Evolutionary conservation across 2,797 vertebrate genomes (phyloP), one percentile per base, ranked within the genome.

Genomic region (Notoglanidium macrostoma): DNA sequence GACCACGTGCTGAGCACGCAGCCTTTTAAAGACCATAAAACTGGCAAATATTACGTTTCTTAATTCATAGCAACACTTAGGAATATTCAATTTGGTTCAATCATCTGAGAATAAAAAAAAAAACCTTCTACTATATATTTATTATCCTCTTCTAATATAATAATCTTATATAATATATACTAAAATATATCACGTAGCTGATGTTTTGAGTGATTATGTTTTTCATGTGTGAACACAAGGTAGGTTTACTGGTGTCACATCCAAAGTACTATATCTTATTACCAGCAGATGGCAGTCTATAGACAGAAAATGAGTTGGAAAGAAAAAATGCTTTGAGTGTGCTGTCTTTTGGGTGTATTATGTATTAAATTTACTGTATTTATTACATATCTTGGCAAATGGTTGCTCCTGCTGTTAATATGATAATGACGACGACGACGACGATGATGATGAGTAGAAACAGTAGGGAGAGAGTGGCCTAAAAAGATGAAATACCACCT

Each of bases 211-310:
- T 32, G 44, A 21, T 26, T 26, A 29, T 19, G 1, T 78, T 77
- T 77, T 77, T 32, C 51, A 11, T 77, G 46, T 63, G 44, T 73
- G 14, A 44, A 17, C n/a, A n/a, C 26, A 11, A 40, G 32, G 26
- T 9, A 12, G 46, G 26, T 29, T 63, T 35, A 32, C 23, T 65
- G 35, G 9, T 12, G 8, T 35, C 51, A 0, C 51, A 15, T 85
- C 2, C 1, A 67, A 78, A 77, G 21, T 15, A 70, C 17, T 85
- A 29, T 82, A 76, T 67, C 14, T 32, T 19, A 81, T 84, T 72
- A 90, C 91, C 94, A 93, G 82, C 88, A 93, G 95, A 87, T 93
- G 94, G 89, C 91, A 95, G 90, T 83, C 79, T 90, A 87, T 73
- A 59, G 84, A 85, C 87, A 89, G 87, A 78, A 85, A 78, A 87